These are phyloP conservation scores for Anneissia japonica DNA, from an alignment of 35 echinoderm and acorn worm genomes.

Conservation along the genomic window DNA sequence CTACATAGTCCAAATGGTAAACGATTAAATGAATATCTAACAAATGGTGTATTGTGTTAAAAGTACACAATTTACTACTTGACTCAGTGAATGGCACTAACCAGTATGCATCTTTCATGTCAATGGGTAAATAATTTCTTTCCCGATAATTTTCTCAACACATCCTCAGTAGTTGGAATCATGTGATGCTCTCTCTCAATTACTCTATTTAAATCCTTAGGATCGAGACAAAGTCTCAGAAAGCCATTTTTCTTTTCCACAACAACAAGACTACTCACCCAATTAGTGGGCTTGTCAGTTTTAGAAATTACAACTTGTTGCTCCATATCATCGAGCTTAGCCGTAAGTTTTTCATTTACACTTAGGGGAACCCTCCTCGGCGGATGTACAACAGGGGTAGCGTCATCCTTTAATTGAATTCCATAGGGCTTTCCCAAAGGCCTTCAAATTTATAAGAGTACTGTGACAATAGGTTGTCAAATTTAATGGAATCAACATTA, in stretches of 20 bases:
- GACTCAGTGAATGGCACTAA: neutral
- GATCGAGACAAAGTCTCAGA: conserved; percentile 3
- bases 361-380: neutral
- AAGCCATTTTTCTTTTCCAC: neutral
- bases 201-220: neutral
- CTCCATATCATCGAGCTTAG: neutral
- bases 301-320: neutral
- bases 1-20: conserved; percentile 25
- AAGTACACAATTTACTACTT: neutral
- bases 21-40: conserved; percentile 29
- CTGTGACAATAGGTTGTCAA: neutral
- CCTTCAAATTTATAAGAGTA: no score
- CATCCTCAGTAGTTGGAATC: neutral
- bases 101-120: neutral
- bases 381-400: neutral
- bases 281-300: neutral
- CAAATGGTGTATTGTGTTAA: conserved; percentile 30
- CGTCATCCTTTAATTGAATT: neutral
- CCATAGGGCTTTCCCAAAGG: neutral
- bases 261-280: neutral
- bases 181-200: conserved; percentile 3
- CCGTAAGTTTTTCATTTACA: neutral
- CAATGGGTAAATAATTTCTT: neutral
- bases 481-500: neutral
- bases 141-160: neutral